Evolutionary conservation across 1,140 invertebrate species (phyloP).

Genomic region (Nilaparvata lugens): DNA sequence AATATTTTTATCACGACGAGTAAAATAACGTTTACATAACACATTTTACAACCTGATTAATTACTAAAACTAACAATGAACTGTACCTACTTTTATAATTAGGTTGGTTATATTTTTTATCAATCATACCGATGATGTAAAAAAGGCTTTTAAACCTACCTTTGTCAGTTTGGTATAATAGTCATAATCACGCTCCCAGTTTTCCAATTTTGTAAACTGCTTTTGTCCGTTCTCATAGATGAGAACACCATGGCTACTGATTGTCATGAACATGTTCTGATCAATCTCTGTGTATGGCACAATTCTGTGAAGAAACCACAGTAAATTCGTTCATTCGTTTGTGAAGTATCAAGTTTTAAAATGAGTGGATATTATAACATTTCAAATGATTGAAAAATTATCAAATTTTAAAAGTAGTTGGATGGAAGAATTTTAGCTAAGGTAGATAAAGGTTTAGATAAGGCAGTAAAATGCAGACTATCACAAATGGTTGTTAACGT

Average conservation of each 20-base stretch:
- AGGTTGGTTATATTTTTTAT: not conserved
- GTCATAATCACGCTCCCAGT: constrained; percentile 61
- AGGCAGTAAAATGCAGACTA: not conserved
- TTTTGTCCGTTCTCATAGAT: constrained; percentile 51
- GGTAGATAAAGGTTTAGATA: not conserved
- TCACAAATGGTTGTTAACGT: no score
- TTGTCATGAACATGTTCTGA: constrained; percentile 52
- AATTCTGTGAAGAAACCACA: constrained; percentile 39
- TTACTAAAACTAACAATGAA: not conserved
- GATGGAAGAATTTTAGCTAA: not conserved
- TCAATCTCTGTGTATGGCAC: constrained; percentile 53
- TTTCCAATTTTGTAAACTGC: constrained; percentile 53
- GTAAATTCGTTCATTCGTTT: not conserved
- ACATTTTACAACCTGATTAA: not conserved
- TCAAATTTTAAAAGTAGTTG: not conserved
- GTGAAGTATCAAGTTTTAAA: no score
- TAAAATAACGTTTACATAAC: not conserved
- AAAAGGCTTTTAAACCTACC: constrained; percentile 31
- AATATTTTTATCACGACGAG: not conserved
- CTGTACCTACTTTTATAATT: not conserved
- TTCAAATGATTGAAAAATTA: not conserved
- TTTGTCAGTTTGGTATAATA: constrained; percentile 54
- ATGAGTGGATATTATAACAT: not conserved
- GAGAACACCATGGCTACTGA: constrained; percentile 57
- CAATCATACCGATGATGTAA: not conserved